Base-by-base conservation (phyloP, 2,113 vertebrate genomes). In the Malurus melanocephalus region DNA sequence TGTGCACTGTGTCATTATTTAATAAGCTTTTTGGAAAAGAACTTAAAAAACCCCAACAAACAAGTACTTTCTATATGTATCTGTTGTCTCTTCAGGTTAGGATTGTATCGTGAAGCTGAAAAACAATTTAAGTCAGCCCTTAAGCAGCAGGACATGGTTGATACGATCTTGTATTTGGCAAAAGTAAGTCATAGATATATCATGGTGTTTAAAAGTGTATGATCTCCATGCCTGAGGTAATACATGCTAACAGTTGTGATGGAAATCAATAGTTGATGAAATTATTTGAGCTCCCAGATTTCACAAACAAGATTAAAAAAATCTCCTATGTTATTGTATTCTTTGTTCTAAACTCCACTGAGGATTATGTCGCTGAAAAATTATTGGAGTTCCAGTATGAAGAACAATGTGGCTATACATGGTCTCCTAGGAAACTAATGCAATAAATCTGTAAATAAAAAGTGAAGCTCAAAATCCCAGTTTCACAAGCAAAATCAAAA, bases 111-210 rank as follows among this genome's bases (percentile, higher is more conserved):
- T 91, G 99, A 99, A 96, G 98, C 99, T 9, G 99, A 99, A 94
- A 99, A 99, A 92, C 99, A 99, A 71, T 99, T 99, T 96, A 97
- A 98, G 84, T 99, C 99, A 45, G 99, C 99, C 80, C 97, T 99
- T 90, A 98, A 97, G 86, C 98, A 99, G 40, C 98, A 99, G 94
- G 98, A 99, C 92, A 98, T 99, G 97, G 98, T 99, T 81, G 99
- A 99, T 93, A 98, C 98, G 1, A 97, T 98, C 95, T 97, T 99
- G 88, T 99, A 99, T 95, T 98, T 99, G 94, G 97, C 99, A 82
- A 99, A 99, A 98, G 99, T 99, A 98, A 92, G 97, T 97, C 26
- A 60, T 9, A 85, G 77, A 87, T 72, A 28, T 5, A 24, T 42
- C 4, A 4, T 21, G 35, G 30, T 53, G 46, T 81, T 84, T 88